Percentiles rank a stretch among this genome's conserved stretches.
Evolutionary conservation across 2,888 invertebrate genomes (phyloP).

Genomic region (Spilosoma lubricipeda): DNA sequence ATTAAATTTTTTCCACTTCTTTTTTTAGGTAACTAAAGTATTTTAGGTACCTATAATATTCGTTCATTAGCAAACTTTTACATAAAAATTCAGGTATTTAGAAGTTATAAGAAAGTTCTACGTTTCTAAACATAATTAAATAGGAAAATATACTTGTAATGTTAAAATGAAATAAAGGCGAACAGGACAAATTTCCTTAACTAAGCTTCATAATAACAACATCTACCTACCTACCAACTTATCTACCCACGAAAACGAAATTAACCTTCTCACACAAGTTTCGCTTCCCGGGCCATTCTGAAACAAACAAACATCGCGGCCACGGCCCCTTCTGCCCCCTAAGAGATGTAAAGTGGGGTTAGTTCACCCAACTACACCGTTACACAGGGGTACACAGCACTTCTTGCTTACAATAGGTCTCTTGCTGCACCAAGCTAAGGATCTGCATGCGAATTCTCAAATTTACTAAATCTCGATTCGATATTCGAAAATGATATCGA

Average conservation of each 20-base stretch:
- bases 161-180: conserved; percentile 41
- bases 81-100: neutral
- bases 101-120: neutral
- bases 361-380: conserved; percentile 47
- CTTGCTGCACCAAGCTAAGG: conserved; percentile 66
- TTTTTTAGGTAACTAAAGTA: neutral
- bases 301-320: conserved; percentile 61
- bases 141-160: conserved; percentile 23
- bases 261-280: conserved; percentile 62
- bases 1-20: too few species aligned
- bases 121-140: conserved; percentile 22
- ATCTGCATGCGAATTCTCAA: conserved; percentile 80
- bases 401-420: conserved; percentile 63
- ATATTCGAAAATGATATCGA: conserved; percentile 70
- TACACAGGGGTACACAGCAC: conserved; percentile 57
- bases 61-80: neutral
- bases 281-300: conserved; percentile 57
- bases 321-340: conserved; percentile 48
- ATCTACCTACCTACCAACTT: conserved; percentile 57
- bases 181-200: conserved; percentile 41
- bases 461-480: conserved; percentile 74
- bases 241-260: conserved; percentile 63
- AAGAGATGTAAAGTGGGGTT: conserved; percentile 46
- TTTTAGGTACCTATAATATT: neutral
- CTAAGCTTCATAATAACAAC: conserved; percentile 49